Evolutionary conservation across 1,140 invertebrate genomes (phyloP), one percentile per base, ranked within the genome.

Genomic region (Odontomachus brunneus): DNA sequence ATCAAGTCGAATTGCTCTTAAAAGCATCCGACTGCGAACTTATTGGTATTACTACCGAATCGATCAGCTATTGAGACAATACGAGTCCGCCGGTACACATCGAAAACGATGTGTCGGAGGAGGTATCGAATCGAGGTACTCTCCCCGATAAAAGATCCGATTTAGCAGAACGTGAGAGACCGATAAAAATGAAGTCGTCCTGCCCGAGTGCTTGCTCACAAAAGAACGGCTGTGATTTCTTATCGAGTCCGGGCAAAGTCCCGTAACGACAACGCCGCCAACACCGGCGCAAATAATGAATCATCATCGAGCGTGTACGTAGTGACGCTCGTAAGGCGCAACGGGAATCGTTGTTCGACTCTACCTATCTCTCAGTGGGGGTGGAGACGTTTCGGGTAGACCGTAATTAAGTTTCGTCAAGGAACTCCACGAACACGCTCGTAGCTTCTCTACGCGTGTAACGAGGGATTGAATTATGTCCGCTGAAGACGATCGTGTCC

Each of bases 391-490:
- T 65, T 53, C 24, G 53, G 48, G 5, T 9, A 3, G 22, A 19
- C 19, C 38, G 49, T 63, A 24, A 85, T 69, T 48, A 63, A 84
- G 29, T 69, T 51, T 84, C 49, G 49, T 49, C 9, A 19, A 12
- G 33, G 14, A 78, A 63, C 24, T 65, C 33, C 17, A 57, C 1
- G 17, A 14, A 44, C 33, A 55, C 57, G 26, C 26, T 65, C 19
- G 60, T 33, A 19, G 26, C 24, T 69, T 38, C 17, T 22, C 12
- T 38, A 9, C 24, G 49, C 59, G n/a, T 26, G 24, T 71, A 57
- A 71, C 57, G 44, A 78, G 26, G 12, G 38, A 84, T 85, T 71
- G 49, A 76, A 53, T 84, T 84, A 67, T 53, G 38, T 17, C 48
- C 14, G n/a, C 33, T 12, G 60, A 51, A 38, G 29, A 75, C 14